These are phyloP conservation scores for Calameuta filiformis DNA, from an alignment of 2,888 invertebrate genomes.

Conservation along the genomic window DNA sequence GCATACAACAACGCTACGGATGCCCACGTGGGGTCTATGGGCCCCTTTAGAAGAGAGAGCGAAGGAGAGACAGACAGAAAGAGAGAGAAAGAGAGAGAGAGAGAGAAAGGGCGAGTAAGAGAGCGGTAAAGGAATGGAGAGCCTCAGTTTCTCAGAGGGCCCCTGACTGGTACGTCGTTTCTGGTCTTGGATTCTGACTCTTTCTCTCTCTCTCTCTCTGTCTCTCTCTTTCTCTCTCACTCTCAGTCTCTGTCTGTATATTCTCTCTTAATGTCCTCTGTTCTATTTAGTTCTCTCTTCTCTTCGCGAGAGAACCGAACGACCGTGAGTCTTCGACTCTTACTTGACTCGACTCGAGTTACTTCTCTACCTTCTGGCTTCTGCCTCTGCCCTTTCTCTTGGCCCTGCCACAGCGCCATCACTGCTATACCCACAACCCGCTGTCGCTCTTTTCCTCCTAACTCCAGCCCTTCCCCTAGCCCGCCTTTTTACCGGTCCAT, in stretches of 20 bases:
- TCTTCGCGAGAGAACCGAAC: background rate
- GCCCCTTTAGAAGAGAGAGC: slow-evolving; percentile 18
- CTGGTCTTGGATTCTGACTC: background rate
- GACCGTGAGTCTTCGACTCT: background rate
- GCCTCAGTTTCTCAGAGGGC: slow-evolving; percentile 3
- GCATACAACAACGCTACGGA: background rate
- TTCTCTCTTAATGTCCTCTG: background rate
- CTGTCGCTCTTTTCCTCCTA: background rate
- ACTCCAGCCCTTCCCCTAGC: background rate
- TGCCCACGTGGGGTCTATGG: slow-evolving; percentile 23
- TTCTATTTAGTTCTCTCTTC: background rate
- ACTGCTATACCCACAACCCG: background rate
- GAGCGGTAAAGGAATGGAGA: background rate
- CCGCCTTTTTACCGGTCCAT: slow-evolving; percentile 4
- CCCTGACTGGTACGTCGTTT: background rate
- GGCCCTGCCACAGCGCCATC: background rate
- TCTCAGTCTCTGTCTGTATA: background rate
- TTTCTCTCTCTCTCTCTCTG: background rate
- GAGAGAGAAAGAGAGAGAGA: slow-evolving; percentile 10
- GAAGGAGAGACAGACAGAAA: slow-evolving; percentile 15
- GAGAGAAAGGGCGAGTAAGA: background rate
- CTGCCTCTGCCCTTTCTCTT: background rate
- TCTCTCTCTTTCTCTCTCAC: background rate
- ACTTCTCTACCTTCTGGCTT: background rate
- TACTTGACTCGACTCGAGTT: background rate